Base-by-base conservation (phyloP, 2,797 vertebrate genomes). In the Molossus molossus region DNA sequence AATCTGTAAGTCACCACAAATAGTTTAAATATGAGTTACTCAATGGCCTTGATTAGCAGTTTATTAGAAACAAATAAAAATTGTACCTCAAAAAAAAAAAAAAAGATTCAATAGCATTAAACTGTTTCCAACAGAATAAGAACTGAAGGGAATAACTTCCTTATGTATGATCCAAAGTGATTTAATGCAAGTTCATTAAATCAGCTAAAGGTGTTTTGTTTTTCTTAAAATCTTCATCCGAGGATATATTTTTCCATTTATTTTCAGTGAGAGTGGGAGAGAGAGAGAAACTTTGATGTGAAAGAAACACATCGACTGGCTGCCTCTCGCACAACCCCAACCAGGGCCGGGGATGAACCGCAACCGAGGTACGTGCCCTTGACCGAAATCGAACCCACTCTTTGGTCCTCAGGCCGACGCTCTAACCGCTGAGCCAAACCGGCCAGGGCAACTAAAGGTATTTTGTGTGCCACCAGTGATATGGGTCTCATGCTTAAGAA, bases 51-150 rank as follows among this genome's bases (percentile, higher is more conserved):
- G 70, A 50, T 67, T 60, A 88, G 29, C 48, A 50, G 14, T 48
- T 82, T 82, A 88, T 8, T 33, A 45, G 57, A 87, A 80, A 80
- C 62, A 67, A 90, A 55, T 79, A 67, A 65, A 72, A 90, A 65
- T 6, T 5, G 3, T 48, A 65, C 17, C 40, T 91, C 48, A 87
- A 80, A 72, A 86, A 62, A 87, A 80, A 72, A 86, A 62, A 77
- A 57, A 70, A 65, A 73, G 15, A 23, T 65, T 69, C 20, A 17
- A 6, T 12, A 82, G 53, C 17, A 45, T 69, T 58, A 62, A 80
- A 75, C 58, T 58, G 12, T n/a, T 80, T 53, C 75, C 48, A 10
- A 5, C 6, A 73, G 45, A 87, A 70, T 25, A 57, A 80, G 48
- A 29, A 53, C 40, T 33, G 21, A 87, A 72, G 55, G 45, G 55